These are phyloP conservation scores for Trachelus stipa DNA, from an alignment of 2,888 invertebrate genomes.

Conservation along the genomic window DNA sequence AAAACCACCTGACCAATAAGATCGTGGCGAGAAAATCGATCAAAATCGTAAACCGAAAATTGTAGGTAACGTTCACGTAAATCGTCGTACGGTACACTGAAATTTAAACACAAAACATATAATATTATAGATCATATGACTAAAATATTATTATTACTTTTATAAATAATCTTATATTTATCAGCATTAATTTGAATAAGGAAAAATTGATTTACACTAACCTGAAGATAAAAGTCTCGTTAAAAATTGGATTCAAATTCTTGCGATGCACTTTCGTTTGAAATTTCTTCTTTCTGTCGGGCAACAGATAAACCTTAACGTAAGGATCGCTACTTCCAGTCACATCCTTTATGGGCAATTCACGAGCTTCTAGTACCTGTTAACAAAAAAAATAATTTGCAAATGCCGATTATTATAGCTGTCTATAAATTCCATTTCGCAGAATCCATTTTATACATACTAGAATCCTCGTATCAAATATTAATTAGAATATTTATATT, in stretches of 20 bases:
- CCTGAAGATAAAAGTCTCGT: constrained; percentile 88
- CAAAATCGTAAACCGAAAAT: constrained; percentile 90
- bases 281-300: constrained; percentile 87
- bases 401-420: no score
- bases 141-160: neutral
- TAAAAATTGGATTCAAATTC: constrained; percentile 84
- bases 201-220: constrained; percentile 53
- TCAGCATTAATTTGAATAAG: no score
- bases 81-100: constrained; percentile 81
- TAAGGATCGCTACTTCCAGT: constrained; percentile 90
- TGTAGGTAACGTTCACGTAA: constrained; percentile 81
- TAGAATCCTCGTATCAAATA: no score
- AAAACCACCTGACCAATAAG: constrained; percentile 88
- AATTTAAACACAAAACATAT: neutral
- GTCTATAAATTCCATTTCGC: no score
- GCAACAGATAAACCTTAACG: constrained; percentile 85
- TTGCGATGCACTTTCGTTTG: constrained; percentile 87
- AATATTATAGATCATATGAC: neutral
- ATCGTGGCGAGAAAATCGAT: constrained; percentile 88
- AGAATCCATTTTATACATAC: no score
- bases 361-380: constrained; percentile 79
- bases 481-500: no score
- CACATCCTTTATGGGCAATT: constrained; percentile 86
- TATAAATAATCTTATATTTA: no score
- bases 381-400: constrained; percentile 17